Evolutionary conservation across 2,113 vertebrate genomes (phyloP).

Genomic region (Poicephalus gulielmi): DNA sequence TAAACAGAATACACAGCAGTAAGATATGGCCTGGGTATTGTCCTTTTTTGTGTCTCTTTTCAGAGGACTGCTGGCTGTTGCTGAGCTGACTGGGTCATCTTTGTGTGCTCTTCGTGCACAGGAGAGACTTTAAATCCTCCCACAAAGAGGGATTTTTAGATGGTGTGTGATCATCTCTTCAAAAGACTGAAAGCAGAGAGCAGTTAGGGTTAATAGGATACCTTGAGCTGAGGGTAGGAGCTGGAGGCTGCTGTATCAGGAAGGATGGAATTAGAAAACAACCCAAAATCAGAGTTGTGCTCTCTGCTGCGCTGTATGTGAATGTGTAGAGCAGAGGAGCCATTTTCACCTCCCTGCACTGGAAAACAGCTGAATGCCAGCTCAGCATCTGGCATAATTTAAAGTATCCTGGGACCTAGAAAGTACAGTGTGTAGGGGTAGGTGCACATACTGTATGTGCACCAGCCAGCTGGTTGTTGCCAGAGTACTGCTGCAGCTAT

Average conservation of each 20-base stretch:
- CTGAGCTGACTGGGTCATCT: not conserved
- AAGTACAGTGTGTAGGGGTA: not conserved
- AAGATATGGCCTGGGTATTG: not conserved
- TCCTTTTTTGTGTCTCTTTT: not conserved
- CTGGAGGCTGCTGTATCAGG: not conserved
- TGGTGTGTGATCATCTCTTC: not conserved
- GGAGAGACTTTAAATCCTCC: not conserved
- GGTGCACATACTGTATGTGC: too few species aligned
- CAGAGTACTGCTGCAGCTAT: not conserved
- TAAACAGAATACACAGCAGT: too few species aligned
- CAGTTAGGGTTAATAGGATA: not conserved
- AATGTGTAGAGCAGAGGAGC: not conserved
- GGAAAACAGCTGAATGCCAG: not conserved
- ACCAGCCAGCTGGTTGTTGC: not conserved
- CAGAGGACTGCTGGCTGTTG: not conserved
- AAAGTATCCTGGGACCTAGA: not conserved
- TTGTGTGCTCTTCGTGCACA: not conserved
- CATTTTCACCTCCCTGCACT: not conserved
- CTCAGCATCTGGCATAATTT: not conserved
- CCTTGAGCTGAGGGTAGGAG: not conserved
- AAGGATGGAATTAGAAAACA: not conserved
- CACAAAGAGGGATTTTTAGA: not conserved
- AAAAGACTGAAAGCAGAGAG: not conserved
- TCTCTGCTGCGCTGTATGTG: not conserved
- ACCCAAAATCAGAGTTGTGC: not conserved